phyloP scores from a whole-genome alignment of 2,888 invertebrate species.

The Aleiodes testaceus region DNA sequence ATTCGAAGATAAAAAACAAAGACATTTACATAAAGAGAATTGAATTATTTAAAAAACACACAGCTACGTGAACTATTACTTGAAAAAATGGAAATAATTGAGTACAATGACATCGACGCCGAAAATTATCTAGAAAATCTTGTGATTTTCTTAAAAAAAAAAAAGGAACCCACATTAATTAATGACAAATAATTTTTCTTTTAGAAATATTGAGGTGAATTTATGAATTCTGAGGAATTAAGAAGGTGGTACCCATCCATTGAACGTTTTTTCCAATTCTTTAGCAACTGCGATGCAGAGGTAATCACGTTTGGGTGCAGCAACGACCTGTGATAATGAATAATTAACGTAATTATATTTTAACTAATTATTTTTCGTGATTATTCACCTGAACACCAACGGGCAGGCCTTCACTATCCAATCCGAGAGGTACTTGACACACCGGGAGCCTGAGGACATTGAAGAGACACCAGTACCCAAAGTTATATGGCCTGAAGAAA shows the following conservation, averaged over 20 bases:
- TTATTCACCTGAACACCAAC: conserved; percentile 81
- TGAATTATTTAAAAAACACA: conserved; percentile 13
- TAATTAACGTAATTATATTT: conserved; percentile 30
- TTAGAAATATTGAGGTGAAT: not conserved
- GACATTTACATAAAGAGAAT: not conserved
- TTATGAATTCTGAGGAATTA: conserved; percentile 39
- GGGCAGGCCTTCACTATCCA: conserved; percentile 82
- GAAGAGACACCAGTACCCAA: conserved; percentile 88
- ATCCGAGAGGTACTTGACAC: conserved; percentile 88
- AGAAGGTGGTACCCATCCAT: conserved; percentile 81
- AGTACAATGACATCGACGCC: not conserved
- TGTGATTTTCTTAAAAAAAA: not conserved
- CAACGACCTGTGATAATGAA: conserved; percentile 75
- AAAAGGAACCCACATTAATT: not conserved
- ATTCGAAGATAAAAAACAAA: not conserved
- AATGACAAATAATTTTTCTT: conserved; percentile 18
- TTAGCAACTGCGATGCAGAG: conserved; percentile 83
- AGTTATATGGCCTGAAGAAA: conserved; percentile 86
- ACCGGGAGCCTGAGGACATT: conserved; percentile 88
- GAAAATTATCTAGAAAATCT: conserved; percentile 1
- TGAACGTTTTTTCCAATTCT: conserved; percentile 80
- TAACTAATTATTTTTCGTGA: conserved; percentile 4
- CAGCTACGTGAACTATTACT: not conserved
- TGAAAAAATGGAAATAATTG: not conserved
- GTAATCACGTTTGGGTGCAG: conserved; percentile 81